A percentile compares a stretch with the other conserved stretches of the same genome.
Evolutionary conservation across 2,797 vertebrate species (phyloP).

Genomic region (Enteromius viviparus): DNA sequence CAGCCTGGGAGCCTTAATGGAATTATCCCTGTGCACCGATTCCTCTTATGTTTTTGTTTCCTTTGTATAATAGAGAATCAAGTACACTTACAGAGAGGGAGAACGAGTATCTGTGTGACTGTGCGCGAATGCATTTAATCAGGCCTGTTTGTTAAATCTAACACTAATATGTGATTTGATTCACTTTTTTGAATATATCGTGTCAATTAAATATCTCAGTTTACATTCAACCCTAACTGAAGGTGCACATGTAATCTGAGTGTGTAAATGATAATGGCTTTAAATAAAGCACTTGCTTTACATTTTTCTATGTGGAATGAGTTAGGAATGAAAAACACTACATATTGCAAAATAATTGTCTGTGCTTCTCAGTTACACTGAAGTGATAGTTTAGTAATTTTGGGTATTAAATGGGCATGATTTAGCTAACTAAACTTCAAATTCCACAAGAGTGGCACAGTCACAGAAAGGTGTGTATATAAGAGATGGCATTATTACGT

Average conservation of each 20-base stretch:
- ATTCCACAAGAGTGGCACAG: not conserved
- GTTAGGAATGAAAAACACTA: not conserved
- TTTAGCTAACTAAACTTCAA: not conserved
- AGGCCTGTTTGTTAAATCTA: constrained; percentile 32
- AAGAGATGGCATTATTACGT: not conserved
- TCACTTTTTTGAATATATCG: constrained; percentile 35
- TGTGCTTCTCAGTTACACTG: not conserved
- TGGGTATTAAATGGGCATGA: not conserved
- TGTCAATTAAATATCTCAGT: constrained; percentile 34
- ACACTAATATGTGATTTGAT: constrained; percentile 14
- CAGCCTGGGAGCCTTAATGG: constrained; percentile 60
- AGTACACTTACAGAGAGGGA: constrained; percentile 24
- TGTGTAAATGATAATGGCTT: constrained; percentile 54
- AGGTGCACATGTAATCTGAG: constrained; percentile 47
- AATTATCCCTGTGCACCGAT: constrained; percentile 57
- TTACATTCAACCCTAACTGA: constrained; percentile 20
- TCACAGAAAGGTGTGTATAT: not conserved
- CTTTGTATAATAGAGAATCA: constrained; percentile 43
- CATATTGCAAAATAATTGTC: not conserved
- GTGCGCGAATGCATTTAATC: constrained; percentile 38
- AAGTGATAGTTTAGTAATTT: not conserved
- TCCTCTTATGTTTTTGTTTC: constrained; percentile 44
- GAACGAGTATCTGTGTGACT: constrained; percentile 29
- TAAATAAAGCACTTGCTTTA: constrained; percentile 40
- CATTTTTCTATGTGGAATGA: not conserved